Conservation (phyloP, 2,888 invertebrate species). For the Erebia palarica region DNA sequence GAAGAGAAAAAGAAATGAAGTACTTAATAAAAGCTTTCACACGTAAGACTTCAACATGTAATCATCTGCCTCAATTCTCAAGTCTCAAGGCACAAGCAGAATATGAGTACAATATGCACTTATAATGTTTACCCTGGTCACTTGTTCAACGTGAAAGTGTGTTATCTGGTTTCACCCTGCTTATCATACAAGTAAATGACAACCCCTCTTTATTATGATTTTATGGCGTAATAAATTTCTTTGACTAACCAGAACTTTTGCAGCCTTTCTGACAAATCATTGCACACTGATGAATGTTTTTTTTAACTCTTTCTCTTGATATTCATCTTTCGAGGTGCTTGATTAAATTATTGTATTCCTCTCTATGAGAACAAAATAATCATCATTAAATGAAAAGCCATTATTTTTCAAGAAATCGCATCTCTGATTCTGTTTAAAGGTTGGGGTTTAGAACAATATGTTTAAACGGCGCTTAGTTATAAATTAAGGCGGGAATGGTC, state of each 20-base stretch:
- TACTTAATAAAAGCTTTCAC: constrained; percentile 6
- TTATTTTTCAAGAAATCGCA: neutral
- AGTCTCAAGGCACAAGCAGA: neutral
- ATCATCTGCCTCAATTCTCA: neutral
- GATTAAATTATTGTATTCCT: too few relatives aligned
- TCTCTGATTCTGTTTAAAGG: neutral
- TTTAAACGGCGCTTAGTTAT: constrained; percentile 27
- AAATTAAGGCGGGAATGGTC: constrained; percentile 35
- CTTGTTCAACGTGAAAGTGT: constrained; percentile 15
- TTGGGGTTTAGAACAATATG: constrained; percentile 11
- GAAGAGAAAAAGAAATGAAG: neutral
- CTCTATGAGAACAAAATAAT: too few relatives aligned
- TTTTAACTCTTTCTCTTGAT: too few relatives aligned
- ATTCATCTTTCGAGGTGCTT: too few relatives aligned
- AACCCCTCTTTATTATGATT: too few relatives aligned
- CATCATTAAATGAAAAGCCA: too few relatives aligned
- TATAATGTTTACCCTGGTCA: neutral
- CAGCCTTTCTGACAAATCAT: too few relatives aligned
- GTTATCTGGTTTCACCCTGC: neutral
- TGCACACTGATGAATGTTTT: too few relatives aligned
- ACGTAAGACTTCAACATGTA: constrained; percentile 21
- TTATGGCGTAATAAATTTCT: too few relatives aligned
- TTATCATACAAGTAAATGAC: neutral
- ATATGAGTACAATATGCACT: neutral
- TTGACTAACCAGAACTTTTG: too few relatives aligned